Base-by-base conservation (phyloP, 2,888 invertebrate species). In the Drosophila siamana region DNA sequence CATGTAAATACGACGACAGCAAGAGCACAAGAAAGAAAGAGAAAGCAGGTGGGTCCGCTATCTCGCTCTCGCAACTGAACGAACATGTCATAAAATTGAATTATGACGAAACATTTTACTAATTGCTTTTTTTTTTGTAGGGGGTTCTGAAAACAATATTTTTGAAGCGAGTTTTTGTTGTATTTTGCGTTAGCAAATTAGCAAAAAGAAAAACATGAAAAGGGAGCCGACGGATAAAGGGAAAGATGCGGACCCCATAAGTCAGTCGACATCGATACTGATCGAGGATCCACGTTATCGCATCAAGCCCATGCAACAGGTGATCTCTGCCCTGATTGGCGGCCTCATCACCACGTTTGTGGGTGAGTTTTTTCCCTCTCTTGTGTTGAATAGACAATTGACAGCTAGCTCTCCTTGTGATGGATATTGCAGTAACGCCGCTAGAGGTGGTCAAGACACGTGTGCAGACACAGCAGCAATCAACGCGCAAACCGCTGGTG, bases 391-490 rank as follows among this genome's bases (percentile, higher is more conserved):
- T n/a, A n/a, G n/a, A n/a, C n/a, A 19, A 19, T 19, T 19, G 19
- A 19, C 19, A 19, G 19, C 19, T 19, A 19, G 19, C 19, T 19
- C 19, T 19, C 19, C 3, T 19, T 2, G 3, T 3, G 3, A 19
- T 19, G 26, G 26, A 9, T 13, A 9, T 13, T 13, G 4, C 51
- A 98, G 98, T 99, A 92, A 99, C 99, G 0, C 99, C 99, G 0
- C 93, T 99, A 74, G 99, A 99, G 93, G 99, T 99, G 11, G 97
- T 99, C 0, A 99, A 99, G 94, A 98, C 98, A 74, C 94, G 99
- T 55, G 93, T 99, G 19, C 99, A 74, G 28, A 73, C 67, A 0
- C 78, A 99, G 93, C 98, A 99, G 91, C 46, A 28, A 7, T 22
- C 57, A 2, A 11, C 62, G 4, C 87, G 72, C 0, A 96, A 97